phyloP scores from a whole-genome alignment of 1,140 invertebrate genomes.

The Pantala flavescens region DNA sequence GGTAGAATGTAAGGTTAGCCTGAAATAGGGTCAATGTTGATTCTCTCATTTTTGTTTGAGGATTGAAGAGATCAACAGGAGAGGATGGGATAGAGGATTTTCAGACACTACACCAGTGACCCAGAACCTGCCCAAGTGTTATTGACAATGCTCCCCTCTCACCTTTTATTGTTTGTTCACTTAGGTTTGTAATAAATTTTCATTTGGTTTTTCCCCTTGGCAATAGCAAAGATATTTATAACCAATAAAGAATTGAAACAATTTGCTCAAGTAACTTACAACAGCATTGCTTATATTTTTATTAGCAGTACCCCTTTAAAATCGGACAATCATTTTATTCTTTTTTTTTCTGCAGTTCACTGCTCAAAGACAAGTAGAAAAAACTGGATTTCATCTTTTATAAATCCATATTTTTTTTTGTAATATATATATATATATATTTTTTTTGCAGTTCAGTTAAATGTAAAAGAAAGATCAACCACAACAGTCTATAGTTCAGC shows the following conservation, averaged over 20 bases:
- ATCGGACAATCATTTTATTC: constrained; percentile 7
- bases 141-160: constrained; percentile 8
- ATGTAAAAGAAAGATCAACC: neutral
- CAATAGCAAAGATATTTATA: neutral
- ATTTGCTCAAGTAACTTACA: constrained; percentile 1
- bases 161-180: neutral
- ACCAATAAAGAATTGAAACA: neutral
- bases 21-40: neutral
- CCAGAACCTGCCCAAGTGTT: constrained; percentile 7
- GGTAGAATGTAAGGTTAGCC: neutral
- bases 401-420: constrained; percentile 4
- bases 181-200: neutral
- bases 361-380: constrained; percentile 9
- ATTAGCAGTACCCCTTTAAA: constrained; percentile 6
- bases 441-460: constrained; percentile 5
- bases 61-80: neutral
- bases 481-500: neutral
- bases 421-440: constrained; percentile 11
- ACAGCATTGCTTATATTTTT: neutral
- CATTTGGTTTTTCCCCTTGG: constrained; percentile 1
- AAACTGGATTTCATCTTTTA: constrained; percentile 8
- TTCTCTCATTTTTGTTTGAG: neutral
- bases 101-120: neutral
- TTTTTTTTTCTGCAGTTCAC: constrained; percentile 6
- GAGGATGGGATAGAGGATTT: neutral